A percentile compares a stretch with the other conserved stretches of the same genome.
Conservation (phyloP, 2,888 invertebrate species). For the Disparrhopalites patrizii region DNA sequence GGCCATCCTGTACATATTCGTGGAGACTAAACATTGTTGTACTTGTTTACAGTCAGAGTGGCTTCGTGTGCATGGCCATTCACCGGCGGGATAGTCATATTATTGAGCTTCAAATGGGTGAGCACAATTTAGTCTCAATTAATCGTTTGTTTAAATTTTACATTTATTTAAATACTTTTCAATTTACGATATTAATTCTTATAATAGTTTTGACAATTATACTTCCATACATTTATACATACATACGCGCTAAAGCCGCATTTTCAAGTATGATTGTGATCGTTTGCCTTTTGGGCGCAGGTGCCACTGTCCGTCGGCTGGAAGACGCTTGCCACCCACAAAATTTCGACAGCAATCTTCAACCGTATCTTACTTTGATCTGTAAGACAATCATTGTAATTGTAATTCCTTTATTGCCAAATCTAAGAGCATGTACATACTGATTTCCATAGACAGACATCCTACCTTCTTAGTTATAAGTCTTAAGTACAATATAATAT, state of each 20-base stretch:
- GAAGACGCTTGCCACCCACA: constrained; percentile 81
- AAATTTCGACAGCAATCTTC: constrained; percentile 72
- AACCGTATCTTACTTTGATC: constrained; percentile 80
- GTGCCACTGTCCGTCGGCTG: constrained; percentile 68
- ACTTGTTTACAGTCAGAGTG: constrained; percentile 61
- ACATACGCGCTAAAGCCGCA: too few species aligned
- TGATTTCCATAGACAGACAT: too few species aligned
- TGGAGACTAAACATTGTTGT: background rate
- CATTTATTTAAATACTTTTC: background rate
- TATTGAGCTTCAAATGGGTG: constrained; percentile 77
- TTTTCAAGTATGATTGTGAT: too few species aligned
- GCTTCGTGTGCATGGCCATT: constrained; percentile 84
- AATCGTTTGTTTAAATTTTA: background rate
- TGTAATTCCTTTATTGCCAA: background rate
- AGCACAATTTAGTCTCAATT: constrained; percentile 27
- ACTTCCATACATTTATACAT: too few species aligned
- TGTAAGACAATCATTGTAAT: constrained; percentile 59
- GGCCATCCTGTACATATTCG: too few species aligned
- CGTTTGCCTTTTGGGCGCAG: too few species aligned
- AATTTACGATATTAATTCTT: background rate
- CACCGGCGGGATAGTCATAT: constrained; percentile 81
- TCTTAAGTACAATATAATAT: too few species aligned
- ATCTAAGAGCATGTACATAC: background rate
- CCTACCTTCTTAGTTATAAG: too few species aligned
- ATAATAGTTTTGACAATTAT: too few species aligned